Conservation (phyloP, 2,113 vertebrate species). For the Cervus canadensis region DNA sequence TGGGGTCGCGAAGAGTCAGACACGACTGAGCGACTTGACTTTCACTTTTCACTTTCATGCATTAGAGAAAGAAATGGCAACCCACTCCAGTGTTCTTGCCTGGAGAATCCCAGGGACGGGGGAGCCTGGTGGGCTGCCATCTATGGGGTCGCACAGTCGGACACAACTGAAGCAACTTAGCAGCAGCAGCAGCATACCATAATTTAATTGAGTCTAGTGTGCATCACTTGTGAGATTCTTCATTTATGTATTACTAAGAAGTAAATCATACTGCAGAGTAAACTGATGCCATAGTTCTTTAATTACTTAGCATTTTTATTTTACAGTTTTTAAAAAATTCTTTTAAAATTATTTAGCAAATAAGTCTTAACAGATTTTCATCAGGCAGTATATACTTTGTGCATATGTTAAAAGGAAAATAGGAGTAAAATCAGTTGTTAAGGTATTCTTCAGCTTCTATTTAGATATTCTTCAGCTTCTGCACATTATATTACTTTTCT, state of each 20-base stretch:
- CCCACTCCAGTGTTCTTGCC: too few species aligned
- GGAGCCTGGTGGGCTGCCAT: too few species aligned
- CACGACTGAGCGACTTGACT: too few species aligned
- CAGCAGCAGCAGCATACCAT: background rate
- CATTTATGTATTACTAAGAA: background rate
- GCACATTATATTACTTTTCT: background rate
- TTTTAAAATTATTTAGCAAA: background rate
- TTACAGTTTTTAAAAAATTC: background rate
- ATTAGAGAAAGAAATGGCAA: too few species aligned
- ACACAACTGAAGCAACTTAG: too few species aligned
- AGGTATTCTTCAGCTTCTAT: background rate
- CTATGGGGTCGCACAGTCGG: too few species aligned
- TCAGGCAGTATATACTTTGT: background rate
- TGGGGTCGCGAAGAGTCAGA: too few species aligned
- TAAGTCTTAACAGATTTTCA: background rate
- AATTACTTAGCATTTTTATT: background rate
- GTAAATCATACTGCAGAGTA: background rate
- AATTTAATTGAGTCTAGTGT: background rate
- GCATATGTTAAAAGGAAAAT: background rate
- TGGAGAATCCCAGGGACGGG: too few species aligned
- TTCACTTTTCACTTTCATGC: too few species aligned
- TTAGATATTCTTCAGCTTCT: background rate
- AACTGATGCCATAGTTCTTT: background rate
- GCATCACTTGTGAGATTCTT: background rate
- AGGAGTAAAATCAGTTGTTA: background rate